A percentile compares a stretch with the other conserved stretches of the same genome.
phyloP scores from a whole-genome alignment of 92 coral and sea anemone species.

The Paramuricea clavata region DNA sequence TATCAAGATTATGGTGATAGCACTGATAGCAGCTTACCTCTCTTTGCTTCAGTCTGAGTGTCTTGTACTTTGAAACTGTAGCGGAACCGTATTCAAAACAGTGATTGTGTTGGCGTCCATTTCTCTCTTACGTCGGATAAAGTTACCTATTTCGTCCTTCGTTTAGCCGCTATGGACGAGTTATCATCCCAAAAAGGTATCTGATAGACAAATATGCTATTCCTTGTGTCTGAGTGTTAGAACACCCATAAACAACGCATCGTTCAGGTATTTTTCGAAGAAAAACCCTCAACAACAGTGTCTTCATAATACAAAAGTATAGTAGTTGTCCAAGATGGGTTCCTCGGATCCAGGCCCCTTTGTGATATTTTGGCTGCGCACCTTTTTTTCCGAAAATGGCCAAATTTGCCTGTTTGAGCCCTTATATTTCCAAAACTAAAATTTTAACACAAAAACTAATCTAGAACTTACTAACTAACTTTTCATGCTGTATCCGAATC shows the following conservation, averaged over 20 bases:
- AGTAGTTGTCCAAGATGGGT: constrained; percentile 31
- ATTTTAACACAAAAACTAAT: too few relatives aligned
- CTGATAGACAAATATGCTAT: background rate
- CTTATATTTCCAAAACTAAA: constrained; percentile 18
- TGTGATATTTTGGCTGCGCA: constrained; percentile 13
- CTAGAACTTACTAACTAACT: too few relatives aligned
- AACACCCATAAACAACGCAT: too few relatives aligned
- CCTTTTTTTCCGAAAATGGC: constrained; percentile 35
- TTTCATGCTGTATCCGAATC: too few relatives aligned
- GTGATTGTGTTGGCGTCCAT: constrained; percentile 50
- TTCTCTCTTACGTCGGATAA: background rate
- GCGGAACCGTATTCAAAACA: background rate
- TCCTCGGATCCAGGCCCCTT: constrained; percentile 45
- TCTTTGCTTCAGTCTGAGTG: background rate
- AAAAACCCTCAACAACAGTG: background rate
- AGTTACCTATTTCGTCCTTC: background rate
- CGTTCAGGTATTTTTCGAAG: too few relatives aligned
- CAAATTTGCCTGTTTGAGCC: constrained; percentile 32
- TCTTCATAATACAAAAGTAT: constrained; percentile 8
- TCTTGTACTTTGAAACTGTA: background rate
- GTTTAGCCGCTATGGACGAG: background rate
- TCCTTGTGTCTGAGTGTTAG: too few relatives aligned
- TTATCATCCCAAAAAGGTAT: constrained; percentile 9
- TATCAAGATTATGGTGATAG: too few relatives aligned
- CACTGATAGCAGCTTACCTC: background rate